Percentiles rank a stretch among this genome's conserved stretches.
phyloP scores from a whole-genome alignment of 2,888 invertebrate genomes.

The Chrysina gloriosa region DNA sequence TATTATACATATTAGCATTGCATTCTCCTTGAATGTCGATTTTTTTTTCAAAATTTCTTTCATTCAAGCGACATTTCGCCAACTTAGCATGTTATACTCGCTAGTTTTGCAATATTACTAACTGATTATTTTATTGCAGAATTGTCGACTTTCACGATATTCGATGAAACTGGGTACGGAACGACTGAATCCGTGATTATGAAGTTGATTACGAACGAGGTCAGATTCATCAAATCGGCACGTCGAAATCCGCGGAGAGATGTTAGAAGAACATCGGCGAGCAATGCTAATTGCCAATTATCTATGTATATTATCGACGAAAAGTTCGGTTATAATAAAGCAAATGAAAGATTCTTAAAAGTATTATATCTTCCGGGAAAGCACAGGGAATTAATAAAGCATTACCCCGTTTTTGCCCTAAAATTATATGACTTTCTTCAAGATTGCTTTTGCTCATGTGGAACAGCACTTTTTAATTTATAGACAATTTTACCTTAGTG shows the following conservation, averaged over 20 bases:
- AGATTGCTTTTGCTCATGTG: no score
- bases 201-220: not conserved
- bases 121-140: conserved; percentile 34
- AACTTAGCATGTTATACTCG: conserved; percentile 8
- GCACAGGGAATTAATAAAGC: no score
- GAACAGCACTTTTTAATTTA: no score
- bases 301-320: no score
- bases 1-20: no score
- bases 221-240: conserved; percentile 16
- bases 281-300: no score
- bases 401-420: no score
- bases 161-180: conserved; percentile 8
- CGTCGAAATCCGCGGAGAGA: not conserved
- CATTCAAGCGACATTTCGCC: not conserved
- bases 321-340: no score
- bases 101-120: conserved; percentile 29
- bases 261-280: not conserved
- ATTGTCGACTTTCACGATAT: conserved; percentile 6
- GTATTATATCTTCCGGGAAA: no score
- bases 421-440: no score
- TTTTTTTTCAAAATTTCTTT: not conserved
- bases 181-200: not conserved
- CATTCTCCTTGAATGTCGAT: not conserved
- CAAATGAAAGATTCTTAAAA: no score
- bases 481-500: no score